phyloP scores from a whole-genome alignment of 53 echinoderm and acorn worm species.

The Antedon mediterranea region DNA sequence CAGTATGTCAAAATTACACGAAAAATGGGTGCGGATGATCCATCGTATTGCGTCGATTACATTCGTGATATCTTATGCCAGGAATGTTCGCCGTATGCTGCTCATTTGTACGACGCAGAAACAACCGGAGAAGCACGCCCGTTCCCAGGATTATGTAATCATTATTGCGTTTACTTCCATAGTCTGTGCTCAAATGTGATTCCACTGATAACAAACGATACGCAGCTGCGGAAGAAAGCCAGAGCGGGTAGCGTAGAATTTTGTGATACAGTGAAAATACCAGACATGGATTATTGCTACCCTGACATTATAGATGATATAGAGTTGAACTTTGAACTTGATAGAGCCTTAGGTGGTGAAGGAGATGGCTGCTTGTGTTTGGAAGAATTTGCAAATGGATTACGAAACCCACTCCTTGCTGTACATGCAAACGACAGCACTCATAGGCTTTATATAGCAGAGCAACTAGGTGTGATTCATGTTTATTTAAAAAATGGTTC shows the following conservation, averaged over 20 bases:
- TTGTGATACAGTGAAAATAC: conserved; percentile 37
- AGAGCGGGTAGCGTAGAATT: conserved; percentile 27
- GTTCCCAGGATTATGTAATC: conserved; percentile 62
- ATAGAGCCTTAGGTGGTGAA: conserved; percentile 36
- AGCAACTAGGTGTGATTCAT: conserved; percentile 63
- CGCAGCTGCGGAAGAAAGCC: conserved; percentile 19
- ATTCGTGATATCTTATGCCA: conserved; percentile 71
- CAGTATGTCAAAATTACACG: conserved; percentile 5
- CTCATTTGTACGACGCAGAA: conserved; percentile 76
- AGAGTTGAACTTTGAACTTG: conserved; percentile 31
- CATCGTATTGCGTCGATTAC: conserved; percentile 33
- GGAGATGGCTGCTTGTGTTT: conserved; percentile 74
- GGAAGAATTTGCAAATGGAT: conserved; percentile 77
- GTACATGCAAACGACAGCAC: conserved; percentile 80
- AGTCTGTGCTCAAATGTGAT: conserved; percentile 40
- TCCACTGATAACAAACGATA: conserved; percentile 36
- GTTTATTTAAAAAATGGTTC: conserved; percentile 63
- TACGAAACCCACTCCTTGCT: conserved; percentile 69
- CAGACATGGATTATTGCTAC: conserved; percentile 73
- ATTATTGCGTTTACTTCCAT: conserved; percentile 64
- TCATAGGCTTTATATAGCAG: conserved; percentile 68
- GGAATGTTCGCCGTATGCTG: conserved; percentile 90
- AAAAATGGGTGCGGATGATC: not conserved
- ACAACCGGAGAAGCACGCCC: conserved; percentile 12
- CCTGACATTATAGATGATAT: conserved; percentile 45